Conservation (phyloP, 1,140 invertebrate species). For the Scaptomyza montana region DNA sequence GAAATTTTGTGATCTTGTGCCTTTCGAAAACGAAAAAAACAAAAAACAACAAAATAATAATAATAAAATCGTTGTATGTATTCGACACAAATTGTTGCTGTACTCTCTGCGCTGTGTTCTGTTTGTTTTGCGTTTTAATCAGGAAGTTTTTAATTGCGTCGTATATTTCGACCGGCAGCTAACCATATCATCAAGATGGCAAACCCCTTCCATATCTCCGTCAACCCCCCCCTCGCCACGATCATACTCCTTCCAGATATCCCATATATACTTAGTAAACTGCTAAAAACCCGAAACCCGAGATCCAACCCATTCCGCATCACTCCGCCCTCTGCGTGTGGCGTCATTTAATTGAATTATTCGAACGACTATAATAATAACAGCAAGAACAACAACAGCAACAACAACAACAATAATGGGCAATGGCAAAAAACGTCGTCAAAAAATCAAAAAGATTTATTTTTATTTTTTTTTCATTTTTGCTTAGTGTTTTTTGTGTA, state of each 20-base stretch:
- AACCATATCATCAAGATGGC: constrained; percentile 59
- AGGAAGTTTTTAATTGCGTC: constrained; percentile 81
- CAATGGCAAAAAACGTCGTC: constrained; percentile 55
- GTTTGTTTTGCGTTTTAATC: constrained; percentile 75
- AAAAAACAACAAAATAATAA: constrained; percentile 4
- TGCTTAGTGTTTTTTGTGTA: background rate
- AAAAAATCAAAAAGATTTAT: constrained; percentile 69
- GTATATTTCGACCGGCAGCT: constrained; percentile 68
- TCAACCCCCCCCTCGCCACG: no score
- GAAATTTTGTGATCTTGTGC: constrained; percentile 57
- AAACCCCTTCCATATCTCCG: background rate
- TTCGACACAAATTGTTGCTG: constrained; percentile 39
- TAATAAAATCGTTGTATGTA: constrained; percentile 27
- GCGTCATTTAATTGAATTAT: constrained; percentile 81
- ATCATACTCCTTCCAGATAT: background rate
- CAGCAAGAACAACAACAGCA: constrained; percentile 50
- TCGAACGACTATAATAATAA: constrained; percentile 69
- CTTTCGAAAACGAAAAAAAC: constrained; percentile 18
- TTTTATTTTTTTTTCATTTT: constrained; percentile 41
- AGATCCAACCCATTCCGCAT: constrained; percentile 34
- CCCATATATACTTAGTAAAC: background rate
- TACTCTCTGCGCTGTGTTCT: constrained; percentile 6
- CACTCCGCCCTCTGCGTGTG: constrained; percentile 56
- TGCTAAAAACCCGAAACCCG: constrained; percentile 25
- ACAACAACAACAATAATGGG: constrained; percentile 32